Conservation (phyloP, 2,797 vertebrate species). For the Nannoperca obscura region DNA sequence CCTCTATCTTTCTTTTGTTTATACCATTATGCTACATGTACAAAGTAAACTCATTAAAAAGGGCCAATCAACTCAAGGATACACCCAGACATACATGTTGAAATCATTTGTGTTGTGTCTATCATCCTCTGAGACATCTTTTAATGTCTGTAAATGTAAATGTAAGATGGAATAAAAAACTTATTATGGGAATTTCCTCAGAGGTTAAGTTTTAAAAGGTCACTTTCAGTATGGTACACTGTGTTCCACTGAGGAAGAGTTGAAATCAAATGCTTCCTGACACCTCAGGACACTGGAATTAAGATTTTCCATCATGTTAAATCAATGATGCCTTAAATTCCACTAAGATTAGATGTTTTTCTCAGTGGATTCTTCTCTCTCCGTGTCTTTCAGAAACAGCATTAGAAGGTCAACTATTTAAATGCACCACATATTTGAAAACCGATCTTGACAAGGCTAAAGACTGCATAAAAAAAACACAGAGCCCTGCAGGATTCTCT, state of each 20-base stretch:
- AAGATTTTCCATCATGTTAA: not conserved
- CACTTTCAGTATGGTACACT: not conserved
- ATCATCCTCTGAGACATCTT: not conserved
- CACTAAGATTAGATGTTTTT: not conserved
- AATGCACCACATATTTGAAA: conserved; percentile 19
- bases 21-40: not conserved
- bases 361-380: not conserved
- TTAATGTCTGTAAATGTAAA: not conserved
- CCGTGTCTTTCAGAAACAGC: not conserved
- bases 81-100: not conserved
- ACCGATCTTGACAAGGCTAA: conserved; percentile 4
- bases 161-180: not conserved
- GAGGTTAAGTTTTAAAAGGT: conserved; percentile 29
- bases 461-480: conserved; percentile 10
- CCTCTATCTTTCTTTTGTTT: conserved; percentile 7
- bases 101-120: not conserved
- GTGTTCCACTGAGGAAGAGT: not conserved
- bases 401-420: conserved; percentile 23
- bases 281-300: not conserved
- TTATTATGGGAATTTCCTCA: conserved; percentile 1
- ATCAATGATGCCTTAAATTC: conserved; percentile 11
- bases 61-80: not conserved
- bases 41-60: conserved; percentile 14
- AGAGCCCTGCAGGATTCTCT: conserved; percentile 4
- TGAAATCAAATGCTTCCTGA: conserved; percentile 16